phyloP scores from a whole-genome alignment of 1,140 invertebrate species.

The Bicyclus anynana region DNA sequence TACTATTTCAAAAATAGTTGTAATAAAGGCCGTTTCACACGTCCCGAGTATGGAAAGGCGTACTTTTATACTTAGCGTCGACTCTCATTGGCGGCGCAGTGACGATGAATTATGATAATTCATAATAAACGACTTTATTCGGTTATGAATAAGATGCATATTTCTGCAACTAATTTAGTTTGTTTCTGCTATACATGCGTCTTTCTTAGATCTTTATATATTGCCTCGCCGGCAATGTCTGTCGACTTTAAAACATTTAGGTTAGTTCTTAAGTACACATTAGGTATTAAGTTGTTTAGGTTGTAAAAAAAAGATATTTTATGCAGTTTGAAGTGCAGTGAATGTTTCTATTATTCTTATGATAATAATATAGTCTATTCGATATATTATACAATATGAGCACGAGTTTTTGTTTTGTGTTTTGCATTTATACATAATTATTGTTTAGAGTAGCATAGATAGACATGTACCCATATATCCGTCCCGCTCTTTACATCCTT shows the following conservation, averaged over 20 bases:
- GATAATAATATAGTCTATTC: slow-evolving; percentile 28
- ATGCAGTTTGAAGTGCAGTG: slow-evolving; percentile 49
- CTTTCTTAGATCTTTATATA: not conserved
- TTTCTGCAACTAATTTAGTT: not conserved
- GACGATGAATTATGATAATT: not conserved
- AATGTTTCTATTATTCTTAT: slow-evolving; percentile 39
- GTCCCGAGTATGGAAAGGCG: slow-evolving; percentile 13
- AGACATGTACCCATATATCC: slow-evolving; percentile 42
- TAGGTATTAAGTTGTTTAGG: slow-evolving; percentile 46
- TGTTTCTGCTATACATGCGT: too few relatives aligned
- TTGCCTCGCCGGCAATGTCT: not conserved
- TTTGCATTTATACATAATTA: slow-evolving; percentile 47
- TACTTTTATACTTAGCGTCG: slow-evolving; percentile 24
- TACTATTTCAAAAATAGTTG: slow-evolving; percentile 71
- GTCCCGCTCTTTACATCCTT: slow-evolving; percentile 43
- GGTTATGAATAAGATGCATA: not conserved
- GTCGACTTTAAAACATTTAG: slow-evolving; percentile 28
- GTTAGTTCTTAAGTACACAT: slow-evolving; percentile 58
- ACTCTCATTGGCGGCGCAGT: not conserved
- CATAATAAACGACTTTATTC: not conserved
- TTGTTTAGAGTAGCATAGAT: slow-evolving; percentile 41
- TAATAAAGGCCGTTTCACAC: slow-evolving; percentile 38
- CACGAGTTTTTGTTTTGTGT: slow-evolving; percentile 48
- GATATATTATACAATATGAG: slow-evolving; percentile 25
- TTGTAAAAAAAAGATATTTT: slow-evolving; percentile 59